Evolutionary conservation across 2,113 vertebrate species (phyloP).

Genomic region (Hyperoodon ampullatus): DNA sequence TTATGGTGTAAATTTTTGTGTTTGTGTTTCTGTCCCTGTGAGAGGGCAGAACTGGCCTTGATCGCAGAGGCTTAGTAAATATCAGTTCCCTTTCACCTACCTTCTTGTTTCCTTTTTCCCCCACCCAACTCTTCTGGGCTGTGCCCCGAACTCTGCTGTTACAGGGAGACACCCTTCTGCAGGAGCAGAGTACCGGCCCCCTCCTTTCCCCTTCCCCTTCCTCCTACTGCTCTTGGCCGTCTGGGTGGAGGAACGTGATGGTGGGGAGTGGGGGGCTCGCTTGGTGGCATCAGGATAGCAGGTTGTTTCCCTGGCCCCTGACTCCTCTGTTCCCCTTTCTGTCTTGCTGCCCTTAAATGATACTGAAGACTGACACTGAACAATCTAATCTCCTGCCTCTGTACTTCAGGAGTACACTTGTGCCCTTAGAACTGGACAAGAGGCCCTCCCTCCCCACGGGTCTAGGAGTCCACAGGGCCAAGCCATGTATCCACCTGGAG

Average conservation of each 20-base stretch:
- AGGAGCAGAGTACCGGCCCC: rapidly evolving
- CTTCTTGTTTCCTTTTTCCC: neutral
- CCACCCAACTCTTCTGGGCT: neutral
- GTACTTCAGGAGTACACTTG: neutral
- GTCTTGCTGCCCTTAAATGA: neutral
- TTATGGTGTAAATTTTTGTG: neutral
- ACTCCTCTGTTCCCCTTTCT: neutral
- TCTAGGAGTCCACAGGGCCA: neutral
- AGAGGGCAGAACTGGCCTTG: neutral
- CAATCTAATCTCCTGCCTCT: neutral
- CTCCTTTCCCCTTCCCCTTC: neutral
- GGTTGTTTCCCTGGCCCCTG: neutral
- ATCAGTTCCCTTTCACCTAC: neutral
- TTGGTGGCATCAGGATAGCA: neutral
- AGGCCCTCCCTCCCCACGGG: neutral
- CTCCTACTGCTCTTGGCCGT: neutral
- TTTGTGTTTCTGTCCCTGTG: neutral
- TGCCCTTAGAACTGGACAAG: neutral
- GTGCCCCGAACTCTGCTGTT: neutral
- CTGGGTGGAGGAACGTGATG: neutral
- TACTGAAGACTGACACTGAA: neutral
- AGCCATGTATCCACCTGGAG: neutral
- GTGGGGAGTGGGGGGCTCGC: neutral
- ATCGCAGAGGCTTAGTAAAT: neutral
- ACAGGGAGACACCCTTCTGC: neutral